These are phyloP conservation scores for Urophycis tenuis DNA, from an alignment of 2,797 vertebrate species.

Conservation along the genomic window DNA sequence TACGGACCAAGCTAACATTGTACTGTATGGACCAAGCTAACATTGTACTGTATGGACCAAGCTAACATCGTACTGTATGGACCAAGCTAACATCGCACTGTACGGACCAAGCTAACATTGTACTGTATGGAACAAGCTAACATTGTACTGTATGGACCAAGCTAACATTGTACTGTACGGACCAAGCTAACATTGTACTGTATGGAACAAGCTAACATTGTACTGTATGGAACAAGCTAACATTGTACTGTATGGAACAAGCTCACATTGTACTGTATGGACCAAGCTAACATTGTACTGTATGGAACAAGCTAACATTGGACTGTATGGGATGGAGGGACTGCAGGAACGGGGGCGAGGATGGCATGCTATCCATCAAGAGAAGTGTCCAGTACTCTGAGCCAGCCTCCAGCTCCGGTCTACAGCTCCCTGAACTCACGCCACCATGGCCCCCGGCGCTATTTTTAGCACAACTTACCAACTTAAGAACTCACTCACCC, in stretches of 20 bases:
- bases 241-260: background rate
- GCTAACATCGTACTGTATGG: background rate
- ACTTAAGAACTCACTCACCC: conserved; percentile 14
- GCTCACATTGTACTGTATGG: background rate
- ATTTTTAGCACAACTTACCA: conserved; percentile 49
- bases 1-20: background rate
- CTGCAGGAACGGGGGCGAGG: background rate
- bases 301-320: too few relatives aligned
- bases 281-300: background rate
- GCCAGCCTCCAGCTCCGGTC: conserved; percentile 50
- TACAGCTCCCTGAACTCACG: conserved; percentile 35
- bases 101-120: background rate
- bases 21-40: background rate
- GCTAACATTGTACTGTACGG: background rate
- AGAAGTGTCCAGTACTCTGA: conserved; percentile 45
- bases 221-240: too few relatives aligned
- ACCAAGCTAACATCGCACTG: too few relatives aligned
- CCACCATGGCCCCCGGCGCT: conserved; percentile 51
- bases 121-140: background rate
- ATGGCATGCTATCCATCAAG: conserved; percentile 29
- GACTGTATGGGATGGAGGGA: background rate
- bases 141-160: too few relatives aligned
- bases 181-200: too few relatives aligned
- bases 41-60: too few relatives aligned
- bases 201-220: too few relatives aligned